Conservation (phyloP, 2,113 vertebrate species). For the Anguilla japonica region DNA sequence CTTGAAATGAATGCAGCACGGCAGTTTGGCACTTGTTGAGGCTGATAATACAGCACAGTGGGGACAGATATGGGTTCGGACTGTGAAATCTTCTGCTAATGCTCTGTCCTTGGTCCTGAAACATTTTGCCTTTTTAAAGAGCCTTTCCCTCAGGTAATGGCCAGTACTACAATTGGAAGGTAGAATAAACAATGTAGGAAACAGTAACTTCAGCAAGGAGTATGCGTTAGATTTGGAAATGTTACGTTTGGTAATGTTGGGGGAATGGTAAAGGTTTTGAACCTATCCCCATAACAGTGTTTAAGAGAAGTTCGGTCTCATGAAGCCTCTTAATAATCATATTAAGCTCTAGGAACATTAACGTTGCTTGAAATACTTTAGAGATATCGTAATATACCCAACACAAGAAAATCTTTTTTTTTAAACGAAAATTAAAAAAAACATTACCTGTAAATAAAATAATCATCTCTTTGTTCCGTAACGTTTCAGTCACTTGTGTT, state of each 20-base stretch:
- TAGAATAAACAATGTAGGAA: too few relatives aligned
- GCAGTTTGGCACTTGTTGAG: background rate
- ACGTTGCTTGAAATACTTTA: background rate
- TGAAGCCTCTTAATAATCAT: too few relatives aligned
- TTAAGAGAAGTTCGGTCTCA: background rate
- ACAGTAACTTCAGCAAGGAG: too few relatives aligned
- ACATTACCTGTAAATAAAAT: background rate
- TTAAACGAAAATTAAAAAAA: background rate
- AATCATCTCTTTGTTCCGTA: background rate
- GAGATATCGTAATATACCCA: background rate
- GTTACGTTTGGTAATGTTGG: too few relatives aligned
- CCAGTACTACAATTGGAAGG: too few relatives aligned
- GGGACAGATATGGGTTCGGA: background rate
- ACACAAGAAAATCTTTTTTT: background rate
- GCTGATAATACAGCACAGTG: background rate
- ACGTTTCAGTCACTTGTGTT: too few relatives aligned
- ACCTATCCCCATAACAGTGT: background rate
- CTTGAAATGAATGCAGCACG: background rate
- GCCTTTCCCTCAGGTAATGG: too few relatives aligned
- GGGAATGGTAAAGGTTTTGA: background rate
- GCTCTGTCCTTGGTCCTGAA: background rate
- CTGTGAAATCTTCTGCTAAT: too few relatives aligned
- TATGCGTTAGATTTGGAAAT: too few relatives aligned
- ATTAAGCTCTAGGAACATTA: background rate
- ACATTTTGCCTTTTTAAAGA: background rate